A percentile compares a stretch with the other conserved stretches of the same genome.
Conservation (phyloP, 1,140 invertebrate genomes). For the Micrasema longulum region DNA sequence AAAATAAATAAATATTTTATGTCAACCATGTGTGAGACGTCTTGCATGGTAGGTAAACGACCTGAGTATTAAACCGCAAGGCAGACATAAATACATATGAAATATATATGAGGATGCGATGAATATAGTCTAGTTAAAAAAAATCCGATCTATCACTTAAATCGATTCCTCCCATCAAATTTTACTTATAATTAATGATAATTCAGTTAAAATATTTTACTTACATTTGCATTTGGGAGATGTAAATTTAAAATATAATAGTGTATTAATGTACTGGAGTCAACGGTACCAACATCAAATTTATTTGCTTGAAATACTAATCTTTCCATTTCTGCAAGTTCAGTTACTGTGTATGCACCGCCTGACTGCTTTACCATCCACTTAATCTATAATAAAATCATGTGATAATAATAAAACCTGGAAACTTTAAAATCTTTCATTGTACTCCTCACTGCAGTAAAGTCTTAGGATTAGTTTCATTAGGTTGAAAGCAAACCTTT, state of each 20-base stretch:
- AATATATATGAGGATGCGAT: no score
- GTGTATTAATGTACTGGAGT: slow-evolving; percentile 48
- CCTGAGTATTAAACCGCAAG: no score
- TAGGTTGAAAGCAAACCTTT: no score
- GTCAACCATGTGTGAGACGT: no score
- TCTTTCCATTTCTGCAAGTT: slow-evolving; percentile 47
- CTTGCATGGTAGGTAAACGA: no score
- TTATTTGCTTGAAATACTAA: slow-evolving; percentile 44
- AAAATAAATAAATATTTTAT: no score
- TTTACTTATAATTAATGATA: not conserved
- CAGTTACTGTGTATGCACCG: slow-evolving; percentile 38
- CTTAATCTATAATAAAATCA: slow-evolving; percentile 29
- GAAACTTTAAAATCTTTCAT: no score
- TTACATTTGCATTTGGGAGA: slow-evolving; percentile 45
- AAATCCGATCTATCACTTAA: not conserved
- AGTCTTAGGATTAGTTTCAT: no score
- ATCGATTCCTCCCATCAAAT: not conserved
- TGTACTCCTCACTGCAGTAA: no score
- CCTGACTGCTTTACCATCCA: slow-evolving; percentile 52
- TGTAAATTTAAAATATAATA: slow-evolving; percentile 48
- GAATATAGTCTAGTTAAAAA: no score
- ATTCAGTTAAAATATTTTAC: slow-evolving; percentile 21
- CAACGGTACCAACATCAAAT: slow-evolving; percentile 43
- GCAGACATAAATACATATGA: no score
- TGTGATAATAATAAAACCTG: not conserved